phyloP scores from a whole-genome alignment of 2,113 vertebrate genomes.

The Miniopterus natalensis region DNA sequence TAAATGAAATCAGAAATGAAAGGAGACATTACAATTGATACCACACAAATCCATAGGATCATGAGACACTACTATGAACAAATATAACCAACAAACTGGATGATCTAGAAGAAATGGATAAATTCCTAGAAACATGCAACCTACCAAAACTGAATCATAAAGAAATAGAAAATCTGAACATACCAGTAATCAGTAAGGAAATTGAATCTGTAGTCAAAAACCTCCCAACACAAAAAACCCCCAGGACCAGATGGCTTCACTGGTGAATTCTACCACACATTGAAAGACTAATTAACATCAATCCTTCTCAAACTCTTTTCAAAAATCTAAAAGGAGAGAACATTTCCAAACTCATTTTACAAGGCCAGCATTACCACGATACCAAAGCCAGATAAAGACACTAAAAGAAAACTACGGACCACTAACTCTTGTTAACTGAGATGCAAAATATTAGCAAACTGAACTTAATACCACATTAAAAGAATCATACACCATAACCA shows the following conservation, averaged over 20 bases:
- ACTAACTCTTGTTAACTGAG: neutral
- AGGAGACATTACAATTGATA: neutral
- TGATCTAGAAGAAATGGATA: neutral
- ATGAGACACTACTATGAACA: neutral
- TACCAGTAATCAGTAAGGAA: neutral
- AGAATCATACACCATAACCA: neutral
- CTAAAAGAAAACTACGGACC: neutral
- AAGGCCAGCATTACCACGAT: neutral
- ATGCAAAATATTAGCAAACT: neutral
- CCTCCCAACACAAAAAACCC: neutral
- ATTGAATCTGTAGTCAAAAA: neutral
- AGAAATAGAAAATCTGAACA: slow-evolving; percentile 10
- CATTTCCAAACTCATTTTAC: neutral
- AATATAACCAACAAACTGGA: neutral
- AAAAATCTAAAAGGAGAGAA: neutral
- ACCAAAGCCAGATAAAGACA: neutral
- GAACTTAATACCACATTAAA: neutral
- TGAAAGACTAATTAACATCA: slow-evolving; percentile 13
- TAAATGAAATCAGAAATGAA: neutral
- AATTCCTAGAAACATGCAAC: neutral
- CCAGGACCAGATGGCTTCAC: neutral
- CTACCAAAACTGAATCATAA: neutral
- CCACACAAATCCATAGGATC: neutral
- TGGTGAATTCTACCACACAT: slow-evolving; percentile 5
- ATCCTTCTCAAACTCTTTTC: neutral